Conservation (phyloP, 2,888 invertebrate species). For the Thelaira solivaga region DNA sequence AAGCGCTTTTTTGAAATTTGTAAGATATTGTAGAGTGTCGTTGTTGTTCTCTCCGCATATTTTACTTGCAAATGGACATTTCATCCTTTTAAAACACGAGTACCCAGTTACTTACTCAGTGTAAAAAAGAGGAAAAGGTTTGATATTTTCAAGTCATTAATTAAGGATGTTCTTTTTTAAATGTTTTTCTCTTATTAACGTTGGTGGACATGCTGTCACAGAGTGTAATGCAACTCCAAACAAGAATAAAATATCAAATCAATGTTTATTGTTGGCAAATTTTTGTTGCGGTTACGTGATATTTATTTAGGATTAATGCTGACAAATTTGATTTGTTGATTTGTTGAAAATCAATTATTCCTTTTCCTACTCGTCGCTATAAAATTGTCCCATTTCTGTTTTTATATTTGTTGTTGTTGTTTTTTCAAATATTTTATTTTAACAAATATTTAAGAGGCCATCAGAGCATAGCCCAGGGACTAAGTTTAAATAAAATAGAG, state of each 20-base stretch:
- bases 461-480: conserved; percentile 1
- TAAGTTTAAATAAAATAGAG: conserved; percentile 21
- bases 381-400: not conserved
- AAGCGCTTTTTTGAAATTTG: not conserved
- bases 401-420: not conserved
- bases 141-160: no score
- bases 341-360: conserved; percentile 37
- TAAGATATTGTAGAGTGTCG: no score
- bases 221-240: conserved; percentile 7
- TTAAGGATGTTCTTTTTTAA: no score
- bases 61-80: no score
- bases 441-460: conserved; percentile 12
- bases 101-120: no score
- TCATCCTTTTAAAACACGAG: no score
- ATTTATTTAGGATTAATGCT: conserved; percentile 60
- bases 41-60: no score
- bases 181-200: no score
- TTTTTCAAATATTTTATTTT: not conserved
- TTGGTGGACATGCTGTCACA: conserved; percentile 52
- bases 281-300: conserved; percentile 54
- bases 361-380: conserved; percentile 2
- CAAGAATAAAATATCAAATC: conserved; percentile 68
- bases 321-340: conserved; percentile 49
- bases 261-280: conserved; percentile 65
- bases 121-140: no score